These are phyloP conservation scores for Thalassophryne amazonica DNA, from an alignment of 2,797 vertebrate genomes.

Conservation along the genomic window DNA sequence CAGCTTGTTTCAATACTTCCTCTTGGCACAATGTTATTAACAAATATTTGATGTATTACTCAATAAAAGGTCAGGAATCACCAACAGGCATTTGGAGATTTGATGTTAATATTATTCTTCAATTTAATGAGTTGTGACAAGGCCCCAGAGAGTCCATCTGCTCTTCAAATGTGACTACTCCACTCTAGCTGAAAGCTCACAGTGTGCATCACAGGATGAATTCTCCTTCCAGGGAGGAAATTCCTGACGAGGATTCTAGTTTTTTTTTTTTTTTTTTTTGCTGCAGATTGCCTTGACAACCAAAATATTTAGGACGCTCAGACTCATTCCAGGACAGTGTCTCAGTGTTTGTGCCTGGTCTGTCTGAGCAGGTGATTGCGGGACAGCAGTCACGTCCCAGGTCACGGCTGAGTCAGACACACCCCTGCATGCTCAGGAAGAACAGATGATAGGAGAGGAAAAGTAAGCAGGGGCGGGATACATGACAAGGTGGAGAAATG, in stretches of 20 bases:
- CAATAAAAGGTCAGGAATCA: slow-evolving; percentile 13
- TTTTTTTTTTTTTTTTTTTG: slow-evolving; percentile 41
- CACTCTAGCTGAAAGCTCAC: slow-evolving; percentile 25
- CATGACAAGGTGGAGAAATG: slow-evolving; percentile 53
- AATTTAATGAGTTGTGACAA: slow-evolving; percentile 18
- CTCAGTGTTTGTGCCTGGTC: slow-evolving; percentile 31
- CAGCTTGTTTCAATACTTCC: not conserved
- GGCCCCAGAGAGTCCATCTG: slow-evolving; percentile 4
- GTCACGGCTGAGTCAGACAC: slow-evolving; percentile 12
- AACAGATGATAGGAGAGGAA: slow-evolving; percentile 12
- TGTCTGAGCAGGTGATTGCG: slow-evolving; percentile 65
- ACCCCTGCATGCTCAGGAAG: not conserved
- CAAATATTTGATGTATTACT: slow-evolving; percentile 6
- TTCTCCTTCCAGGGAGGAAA: slow-evolving; percentile 41
- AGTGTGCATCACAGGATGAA: slow-evolving; percentile 19
- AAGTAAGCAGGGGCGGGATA: slow-evolving; percentile 34
- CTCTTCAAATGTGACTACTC: slow-evolving; percentile 13
- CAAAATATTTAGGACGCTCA: slow-evolving; percentile 63
- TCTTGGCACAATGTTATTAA: not conserved
- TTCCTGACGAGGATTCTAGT: slow-evolving; percentile 50
- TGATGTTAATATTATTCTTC: slow-evolving; percentile 13
- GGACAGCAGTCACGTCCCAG: slow-evolving; percentile 30
- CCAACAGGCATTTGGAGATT: not conserved
- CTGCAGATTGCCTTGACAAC: slow-evolving; percentile 57
- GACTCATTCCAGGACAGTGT: slow-evolving; percentile 38